phyloP scores from a whole-genome alignment of 2,888 invertebrate species.

The Archaeoteleia sp. region DNA sequence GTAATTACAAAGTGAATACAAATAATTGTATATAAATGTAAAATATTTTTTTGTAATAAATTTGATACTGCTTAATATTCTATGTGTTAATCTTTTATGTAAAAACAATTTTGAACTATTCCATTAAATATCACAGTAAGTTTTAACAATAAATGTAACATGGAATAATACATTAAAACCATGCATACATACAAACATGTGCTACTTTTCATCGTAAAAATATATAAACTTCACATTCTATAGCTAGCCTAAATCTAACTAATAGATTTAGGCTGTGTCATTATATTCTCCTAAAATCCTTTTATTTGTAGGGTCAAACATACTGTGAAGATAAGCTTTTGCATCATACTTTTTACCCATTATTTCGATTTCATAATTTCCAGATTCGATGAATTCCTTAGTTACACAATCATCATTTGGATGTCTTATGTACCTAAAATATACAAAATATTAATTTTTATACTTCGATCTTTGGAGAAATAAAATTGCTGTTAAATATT shows the following conservation, averaged over 20 bases:
- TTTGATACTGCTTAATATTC: too few species aligned
- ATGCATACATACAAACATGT: neutral
- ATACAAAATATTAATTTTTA: too few species aligned
- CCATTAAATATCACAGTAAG: slow-evolving; percentile 4
- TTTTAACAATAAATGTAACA: slow-evolving; percentile 9
- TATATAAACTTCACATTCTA: too few species aligned
- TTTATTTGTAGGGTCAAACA: slow-evolving; percentile 88
- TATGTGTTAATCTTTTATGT: too few species aligned
- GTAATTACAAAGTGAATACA: neutral
- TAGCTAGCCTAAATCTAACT: neutral
- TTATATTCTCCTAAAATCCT: slow-evolving; percentile 80
- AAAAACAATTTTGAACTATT: neutral
- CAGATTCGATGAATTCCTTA: slow-evolving; percentile 81
- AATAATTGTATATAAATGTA: slow-evolving; percentile 1
- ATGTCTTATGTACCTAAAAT: slow-evolving; percentile 78
- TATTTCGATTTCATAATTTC: slow-evolving; percentile 87
- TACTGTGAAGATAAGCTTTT: slow-evolving; percentile 82
- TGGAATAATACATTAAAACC: neutral
- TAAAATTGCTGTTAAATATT: neutral
- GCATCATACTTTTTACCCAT: slow-evolving; percentile 85
- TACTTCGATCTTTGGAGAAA: slow-evolving; percentile 7
- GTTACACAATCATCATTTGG: slow-evolving; percentile 80
- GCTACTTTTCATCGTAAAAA: neutral
- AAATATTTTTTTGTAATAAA: neutral
- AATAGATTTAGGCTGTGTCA: neutral